phyloP scores from a whole-genome alignment of 2,888 invertebrate genomes.

The Drosophila austrosaltans region DNA sequence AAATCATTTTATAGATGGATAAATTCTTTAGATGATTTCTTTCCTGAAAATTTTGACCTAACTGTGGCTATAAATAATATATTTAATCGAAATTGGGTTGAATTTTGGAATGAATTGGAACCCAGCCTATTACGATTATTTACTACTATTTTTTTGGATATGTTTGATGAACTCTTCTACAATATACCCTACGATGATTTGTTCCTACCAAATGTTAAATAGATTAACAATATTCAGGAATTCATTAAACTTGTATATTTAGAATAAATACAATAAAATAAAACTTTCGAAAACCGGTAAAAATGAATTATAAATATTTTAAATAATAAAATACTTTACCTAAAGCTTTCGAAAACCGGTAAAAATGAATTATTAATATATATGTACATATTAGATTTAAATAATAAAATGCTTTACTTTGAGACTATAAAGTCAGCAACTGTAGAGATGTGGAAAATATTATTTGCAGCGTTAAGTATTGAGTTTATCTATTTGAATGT shows the following conservation, averaged over 20 bases:
- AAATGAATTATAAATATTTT: too few relatives aligned
- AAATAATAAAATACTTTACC: too few relatives aligned
- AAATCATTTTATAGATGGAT: slow-evolving; percentile 44
- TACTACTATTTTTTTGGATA: slow-evolving; percentile 46
- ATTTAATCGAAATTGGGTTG: slow-evolving; percentile 59
- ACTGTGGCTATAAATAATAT: slow-evolving; percentile 52
- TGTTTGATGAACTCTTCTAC: slow-evolving; percentile 52
- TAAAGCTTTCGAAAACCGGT: slow-evolving; percentile 33
- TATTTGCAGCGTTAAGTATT: slow-evolving; percentile 4
- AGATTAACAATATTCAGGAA: background rate
- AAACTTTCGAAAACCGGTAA: background rate
- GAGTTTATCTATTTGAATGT: slow-evolving; percentile 7
- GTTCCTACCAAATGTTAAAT: slow-evolving; percentile 41
- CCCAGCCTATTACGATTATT: slow-evolving; percentile 55
- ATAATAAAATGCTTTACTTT: background rate
- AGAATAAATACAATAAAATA: slow-evolving; percentile 13
- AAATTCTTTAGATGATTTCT: slow-evolving; percentile 60
- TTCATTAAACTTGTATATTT: background rate
- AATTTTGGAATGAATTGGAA: slow-evolving; percentile 64
- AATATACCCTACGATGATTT: slow-evolving; percentile 63
- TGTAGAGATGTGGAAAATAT: slow-evolving; percentile 21
- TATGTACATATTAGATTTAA: background rate
- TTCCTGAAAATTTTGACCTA: slow-evolving; percentile 55
- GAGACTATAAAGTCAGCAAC: background rate
- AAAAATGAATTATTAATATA: background rate